Conservation (phyloP, 2,888 invertebrate genomes). For the Nephrotoma flavescens region DNA sequence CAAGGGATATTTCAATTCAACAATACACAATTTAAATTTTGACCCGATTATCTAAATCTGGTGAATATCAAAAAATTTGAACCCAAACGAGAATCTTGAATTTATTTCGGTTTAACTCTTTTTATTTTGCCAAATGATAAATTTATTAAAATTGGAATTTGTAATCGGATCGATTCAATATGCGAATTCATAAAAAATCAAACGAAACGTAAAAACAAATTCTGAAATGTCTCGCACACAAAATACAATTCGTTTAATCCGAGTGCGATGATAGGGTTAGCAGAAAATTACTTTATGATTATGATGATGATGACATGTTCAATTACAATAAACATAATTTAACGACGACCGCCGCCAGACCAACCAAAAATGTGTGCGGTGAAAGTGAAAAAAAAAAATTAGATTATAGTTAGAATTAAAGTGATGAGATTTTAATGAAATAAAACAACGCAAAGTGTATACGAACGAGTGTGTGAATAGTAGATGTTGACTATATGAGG, state of each 20-base stretch:
- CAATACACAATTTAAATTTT: too few relatives aligned
- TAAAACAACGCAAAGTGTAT: not conserved
- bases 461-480: not conserved
- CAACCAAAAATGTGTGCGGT: not conserved
- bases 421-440: not conserved
- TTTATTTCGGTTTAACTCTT: too few relatives aligned
- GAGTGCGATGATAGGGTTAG: not conserved
- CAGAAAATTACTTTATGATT: not conserved
- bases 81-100: too few relatives aligned
- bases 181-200: too few relatives aligned
- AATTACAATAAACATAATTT: not conserved
- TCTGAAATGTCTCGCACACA: not conserved
- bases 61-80: too few relatives aligned
- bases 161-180: too few relatives aligned
- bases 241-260: not conserved
- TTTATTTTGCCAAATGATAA: too few relatives aligned
- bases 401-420: not conserved
- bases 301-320: not conserved
- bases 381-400: not conserved
- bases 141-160: too few relatives aligned
- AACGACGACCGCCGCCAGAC: not conserved
- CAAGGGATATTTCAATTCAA: too few relatives aligned
- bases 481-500: not conserved
- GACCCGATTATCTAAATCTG: too few relatives aligned
- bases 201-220: too few relatives aligned